phyloP scores from a whole-genome alignment of 2,113 vertebrate genomes.

The Odobenus rosmarus region DNA sequence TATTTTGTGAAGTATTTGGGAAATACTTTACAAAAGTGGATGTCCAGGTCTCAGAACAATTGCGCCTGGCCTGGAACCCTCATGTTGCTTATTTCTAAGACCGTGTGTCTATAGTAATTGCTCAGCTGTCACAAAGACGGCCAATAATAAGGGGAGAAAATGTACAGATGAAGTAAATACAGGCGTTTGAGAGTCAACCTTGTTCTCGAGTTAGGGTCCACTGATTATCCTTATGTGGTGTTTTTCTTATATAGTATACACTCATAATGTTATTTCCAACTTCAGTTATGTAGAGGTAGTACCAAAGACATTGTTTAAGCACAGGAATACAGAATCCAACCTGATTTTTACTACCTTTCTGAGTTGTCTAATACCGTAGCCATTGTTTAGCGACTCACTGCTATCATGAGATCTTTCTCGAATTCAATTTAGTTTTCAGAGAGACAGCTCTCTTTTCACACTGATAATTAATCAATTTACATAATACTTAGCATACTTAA shows the following conservation, averaged over 20 bases:
- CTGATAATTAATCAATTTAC: background rate
- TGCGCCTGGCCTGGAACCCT: background rate
- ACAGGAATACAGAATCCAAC: background rate
- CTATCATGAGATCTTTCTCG: background rate
- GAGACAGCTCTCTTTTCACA: background rate
- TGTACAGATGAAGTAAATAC: rapidly evolving
- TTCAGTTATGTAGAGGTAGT: background rate
- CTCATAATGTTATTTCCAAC: background rate
- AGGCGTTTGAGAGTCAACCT: background rate
- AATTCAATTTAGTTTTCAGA: background rate
- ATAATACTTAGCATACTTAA: background rate
- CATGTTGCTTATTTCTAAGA: background rate
- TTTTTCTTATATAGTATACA: background rate
- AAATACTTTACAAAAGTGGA: background rate
- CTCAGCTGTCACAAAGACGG: background rate
- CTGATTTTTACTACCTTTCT: background rate
- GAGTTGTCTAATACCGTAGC: background rate
- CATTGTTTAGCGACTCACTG: background rate
- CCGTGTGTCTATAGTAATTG: no score
- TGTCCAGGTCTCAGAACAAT: background rate
- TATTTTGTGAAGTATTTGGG: background rate
- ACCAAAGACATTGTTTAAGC: background rate
- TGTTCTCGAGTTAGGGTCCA: background rate
- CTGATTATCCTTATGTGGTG: background rate
- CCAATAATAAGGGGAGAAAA: rapidly evolving